Conservation (phyloP, 2,113 vertebrate species). For the Equus przewalskii region DNA sequence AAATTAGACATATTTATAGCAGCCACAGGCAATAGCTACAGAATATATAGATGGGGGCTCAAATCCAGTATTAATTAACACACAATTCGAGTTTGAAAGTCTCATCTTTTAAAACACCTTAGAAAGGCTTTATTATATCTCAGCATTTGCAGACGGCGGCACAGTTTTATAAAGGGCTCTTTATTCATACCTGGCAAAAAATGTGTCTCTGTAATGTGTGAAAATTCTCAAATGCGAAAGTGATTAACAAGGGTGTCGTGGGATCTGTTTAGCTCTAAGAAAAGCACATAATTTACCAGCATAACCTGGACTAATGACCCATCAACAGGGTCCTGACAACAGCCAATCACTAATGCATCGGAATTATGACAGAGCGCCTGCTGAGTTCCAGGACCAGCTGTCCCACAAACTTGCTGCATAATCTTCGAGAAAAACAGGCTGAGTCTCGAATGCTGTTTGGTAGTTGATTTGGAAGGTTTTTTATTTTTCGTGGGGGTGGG, state of each 20-base stretch:
- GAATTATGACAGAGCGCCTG: not conserved
- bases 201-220: constrained; percentile 45
- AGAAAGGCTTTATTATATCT: constrained; percentile 26
- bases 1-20: constrained; percentile 65
- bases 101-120: constrained; percentile 64
- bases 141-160: not conserved
- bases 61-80: constrained; percentile 59
- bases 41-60: not conserved
- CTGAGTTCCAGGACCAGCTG: constrained; percentile 2
- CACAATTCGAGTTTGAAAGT: constrained; percentile 53
- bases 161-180: constrained; percentile 60
- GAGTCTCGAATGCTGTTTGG: not conserved
- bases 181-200: constrained; percentile 72
- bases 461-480: not conserved
- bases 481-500: not conserved
- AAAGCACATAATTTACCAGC: constrained; percentile 21
- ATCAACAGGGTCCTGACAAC: not conserved
- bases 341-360: not conserved
- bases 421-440: constrained; percentile 35
- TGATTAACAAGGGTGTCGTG: constrained; percentile 55
- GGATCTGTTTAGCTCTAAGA: constrained; percentile 40
- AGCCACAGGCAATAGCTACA: not conserved
- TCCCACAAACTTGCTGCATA: not conserved
- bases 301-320: constrained; percentile 1
- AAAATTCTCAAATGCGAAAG: constrained; percentile 55